These are phyloP conservation scores for Eupeodes corollae DNA, from an alignment of 1,140 invertebrate genomes.

Conservation along the genomic window DNA sequence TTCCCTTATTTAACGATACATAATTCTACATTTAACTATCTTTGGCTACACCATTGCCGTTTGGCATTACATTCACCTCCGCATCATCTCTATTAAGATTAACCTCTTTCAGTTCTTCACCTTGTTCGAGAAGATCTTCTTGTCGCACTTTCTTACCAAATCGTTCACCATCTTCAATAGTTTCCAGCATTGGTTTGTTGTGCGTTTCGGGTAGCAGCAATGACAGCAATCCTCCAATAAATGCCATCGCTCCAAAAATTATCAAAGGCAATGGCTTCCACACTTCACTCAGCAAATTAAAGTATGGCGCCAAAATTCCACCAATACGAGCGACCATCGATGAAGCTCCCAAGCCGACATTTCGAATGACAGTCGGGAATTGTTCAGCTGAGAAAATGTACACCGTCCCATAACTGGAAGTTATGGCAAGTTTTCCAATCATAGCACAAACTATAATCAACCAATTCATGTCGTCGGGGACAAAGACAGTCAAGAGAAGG, in stretches of 20 bases:
- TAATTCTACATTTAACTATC: not conserved
- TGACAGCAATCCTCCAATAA: slow-evolving; percentile 53
- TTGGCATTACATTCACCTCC: slow-evolving; percentile 8
- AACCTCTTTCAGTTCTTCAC: slow-evolving; percentile 11
- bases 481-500: slow-evolving; percentile 46
- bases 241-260: slow-evolving; percentile 54
- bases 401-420: slow-evolving; percentile 65
- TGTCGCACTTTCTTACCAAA: slow-evolving; percentile 42
- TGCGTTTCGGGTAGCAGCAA: slow-evolving; percentile 65
- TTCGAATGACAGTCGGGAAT: slow-evolving; percentile 72
- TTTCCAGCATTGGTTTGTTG: slow-evolving; percentile 60
- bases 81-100: slow-evolving; percentile 4
- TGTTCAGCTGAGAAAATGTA: slow-evolving; percentile 74
- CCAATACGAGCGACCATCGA: slow-evolving; percentile 68
- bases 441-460: slow-evolving; percentile 58
- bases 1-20: too few relatives aligned
- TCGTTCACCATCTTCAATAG: slow-evolving; percentile 58
- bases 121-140: slow-evolving; percentile 18
- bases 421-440: slow-evolving; percentile 72
- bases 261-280: slow-evolving; percentile 59
- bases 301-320: slow-evolving; percentile 62
- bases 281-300: slow-evolving; percentile 50
- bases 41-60: not conserved
- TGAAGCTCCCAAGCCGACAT: slow-evolving; percentile 62
- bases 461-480: slow-evolving; percentile 47